Percentiles rank a stretch among this genome's conserved stretches.
Conservation (phyloP, 2,797 vertebrate genomes). For the Pachyuromys duprasi region DNA sequence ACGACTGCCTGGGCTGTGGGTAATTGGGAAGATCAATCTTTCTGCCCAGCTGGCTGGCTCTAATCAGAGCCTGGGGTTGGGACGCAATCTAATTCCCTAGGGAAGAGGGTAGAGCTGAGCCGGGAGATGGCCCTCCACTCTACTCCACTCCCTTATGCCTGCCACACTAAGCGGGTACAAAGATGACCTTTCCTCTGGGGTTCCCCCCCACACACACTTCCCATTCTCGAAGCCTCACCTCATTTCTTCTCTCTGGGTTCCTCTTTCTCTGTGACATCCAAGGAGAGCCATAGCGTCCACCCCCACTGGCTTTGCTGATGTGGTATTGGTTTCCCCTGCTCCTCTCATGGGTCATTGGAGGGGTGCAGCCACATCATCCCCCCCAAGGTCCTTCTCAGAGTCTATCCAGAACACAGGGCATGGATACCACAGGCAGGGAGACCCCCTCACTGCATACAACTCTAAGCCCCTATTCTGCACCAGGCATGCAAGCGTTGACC, state of each 20-base stretch:
- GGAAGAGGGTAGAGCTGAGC: background rate
- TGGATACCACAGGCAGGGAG: background rate
- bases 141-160: background rate
- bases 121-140: background rate
- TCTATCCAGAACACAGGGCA: no score
- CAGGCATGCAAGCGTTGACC: background rate
- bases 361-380: background rate
- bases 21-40: conserved; percentile 91
- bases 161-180: background rate
- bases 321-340: background rate
- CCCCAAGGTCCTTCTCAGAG: background rate
- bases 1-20: conserved; percentile 67
- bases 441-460: accelerated
- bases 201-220: background rate
- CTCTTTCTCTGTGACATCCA: background rate
- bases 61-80: conserved; percentile 86
- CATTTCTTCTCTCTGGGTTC: background rate
- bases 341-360: no score
- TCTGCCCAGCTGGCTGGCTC: conserved; percentile 85
- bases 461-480: background rate
- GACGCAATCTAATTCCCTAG: conserved; percentile 85
- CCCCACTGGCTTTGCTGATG: background rate
- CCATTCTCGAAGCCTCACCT: background rate
- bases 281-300: background rate
- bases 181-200: background rate